Evolutionary conservation across 1,140 invertebrate species (phyloP), one percentile per base, ranked within the genome.

Genomic region (Drosophila lowei): DNA sequence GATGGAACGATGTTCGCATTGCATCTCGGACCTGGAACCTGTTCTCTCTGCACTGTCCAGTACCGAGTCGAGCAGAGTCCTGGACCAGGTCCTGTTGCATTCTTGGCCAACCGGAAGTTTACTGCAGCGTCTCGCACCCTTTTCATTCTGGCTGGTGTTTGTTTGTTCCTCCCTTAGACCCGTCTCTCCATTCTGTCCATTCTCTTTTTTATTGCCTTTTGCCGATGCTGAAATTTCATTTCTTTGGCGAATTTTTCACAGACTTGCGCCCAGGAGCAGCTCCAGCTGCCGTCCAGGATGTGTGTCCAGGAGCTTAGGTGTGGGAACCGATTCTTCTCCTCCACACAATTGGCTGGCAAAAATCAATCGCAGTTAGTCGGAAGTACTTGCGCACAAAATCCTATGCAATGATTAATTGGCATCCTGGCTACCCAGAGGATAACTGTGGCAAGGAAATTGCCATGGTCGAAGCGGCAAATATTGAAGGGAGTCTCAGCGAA

Each of bases 31-130:
- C 49, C 49, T 46, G 50, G 61, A 34, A 34, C 41, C 55, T 60
- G 55, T 49, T 57, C 63, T 43, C n/a, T n/a, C n/a, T n/a, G n/a
- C n/a, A n/a, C n/a, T n/a, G n/a, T n/a, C n/a, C n/a, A n/a, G n/a
- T n/a, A n/a, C n/a, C n/a, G n/a, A n/a, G n/a, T n/a, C n/a, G 52
- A 15, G 6, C 47, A 46, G 21, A 67, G 59, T 41, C 50, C 61
- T 75, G 67, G 58, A 71, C 67, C 63, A 77, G 67, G 75, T 89
- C 84, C 79, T 88, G 83, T 88, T 88, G 83, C 79, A 84, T 76
- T 83, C 83, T 79, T 72, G 71, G 75, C 72, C 84, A 83, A 72
- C 78, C 78, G 83, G 83, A 86, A 86, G 83, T 86, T 86, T 89
- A 88, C 78, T 76, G 84, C 78, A 83, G 75, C 79, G 74, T 86